Percentiles rank a stretch among this genome's conserved stretches.
Conservation (phyloP, 2,113 vertebrate species). For the Dicerorhinus sumatrensis region DNA sequence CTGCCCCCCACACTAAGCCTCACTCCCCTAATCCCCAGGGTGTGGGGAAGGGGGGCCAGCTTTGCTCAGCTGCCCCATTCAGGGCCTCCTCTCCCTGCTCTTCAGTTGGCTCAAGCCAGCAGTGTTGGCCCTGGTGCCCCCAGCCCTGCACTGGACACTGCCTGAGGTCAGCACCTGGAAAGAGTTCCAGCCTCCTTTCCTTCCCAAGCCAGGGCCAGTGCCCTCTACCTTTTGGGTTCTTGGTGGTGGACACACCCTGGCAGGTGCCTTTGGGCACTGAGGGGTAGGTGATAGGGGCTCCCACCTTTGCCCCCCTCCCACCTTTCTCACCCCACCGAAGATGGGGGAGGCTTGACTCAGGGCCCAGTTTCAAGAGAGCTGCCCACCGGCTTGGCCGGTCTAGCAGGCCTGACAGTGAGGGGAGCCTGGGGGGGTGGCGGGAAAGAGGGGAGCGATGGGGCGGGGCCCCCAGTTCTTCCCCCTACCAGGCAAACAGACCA, state of each 20-base stretch:
- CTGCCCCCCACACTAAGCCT: constrained; percentile 83
- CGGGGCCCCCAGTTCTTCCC: constrained; percentile 77
- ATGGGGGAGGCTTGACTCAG: constrained; percentile 79
- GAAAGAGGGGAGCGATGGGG: constrained; percentile 70
- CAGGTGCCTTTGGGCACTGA: constrained; percentile 38
- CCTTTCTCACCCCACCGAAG: constrained; percentile 50
- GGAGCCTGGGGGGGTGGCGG: constrained; percentile 78
- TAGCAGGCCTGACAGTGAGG: constrained; percentile 83
- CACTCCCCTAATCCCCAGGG: constrained; percentile 80
- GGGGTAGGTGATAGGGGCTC: constrained; percentile 26
- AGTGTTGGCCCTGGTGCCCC: constrained; percentile 49
- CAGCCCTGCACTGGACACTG: not conserved
- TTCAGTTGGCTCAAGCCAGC: constrained; percentile 38
- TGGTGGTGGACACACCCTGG: constrained; percentile 14
- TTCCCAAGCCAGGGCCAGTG: not conserved
- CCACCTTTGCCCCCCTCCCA: constrained; percentile 28
- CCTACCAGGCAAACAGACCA: constrained; percentile 80
- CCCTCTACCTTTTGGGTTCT: constrained; percentile 23
- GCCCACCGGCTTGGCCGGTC: constrained; percentile 83
- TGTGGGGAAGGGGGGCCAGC: constrained; percentile 68
- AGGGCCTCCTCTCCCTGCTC: constrained; percentile 56
- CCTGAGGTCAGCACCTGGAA: constrained; percentile 59
- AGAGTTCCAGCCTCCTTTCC: not conserved
- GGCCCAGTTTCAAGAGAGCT: constrained; percentile 83
- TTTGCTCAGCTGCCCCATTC: constrained; percentile 61